Conservation (phyloP, 2,888 invertebrate species). For the Mimas tiliae region DNA sequence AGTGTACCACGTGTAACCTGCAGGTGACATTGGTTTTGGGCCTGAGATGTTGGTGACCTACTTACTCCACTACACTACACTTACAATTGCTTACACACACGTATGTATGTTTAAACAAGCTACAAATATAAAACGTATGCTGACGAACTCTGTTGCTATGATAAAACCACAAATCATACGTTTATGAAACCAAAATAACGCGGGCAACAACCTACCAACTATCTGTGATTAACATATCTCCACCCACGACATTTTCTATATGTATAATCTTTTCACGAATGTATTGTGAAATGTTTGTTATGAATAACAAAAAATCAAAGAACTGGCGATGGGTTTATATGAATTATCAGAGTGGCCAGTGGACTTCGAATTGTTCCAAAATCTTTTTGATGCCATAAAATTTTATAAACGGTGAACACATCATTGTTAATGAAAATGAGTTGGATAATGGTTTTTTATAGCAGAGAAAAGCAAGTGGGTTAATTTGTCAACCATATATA, state of each 20-base stretch:
- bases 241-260: conserved; percentile 19
- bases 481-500: too few relatives aligned
- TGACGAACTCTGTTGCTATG: conserved; percentile 31
- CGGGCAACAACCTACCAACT: conserved; percentile 18
- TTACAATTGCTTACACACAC: too few relatives aligned
- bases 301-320: background rate
- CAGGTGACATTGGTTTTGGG: too few relatives aligned
- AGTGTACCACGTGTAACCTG: too few relatives aligned
- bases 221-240: conserved; percentile 24
- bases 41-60: too few relatives aligned
- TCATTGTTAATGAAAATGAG: too few relatives aligned
- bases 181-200: conserved; percentile 14
- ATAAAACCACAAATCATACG: conserved; percentile 26
- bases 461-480: too few relatives aligned
- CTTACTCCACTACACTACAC: too few relatives aligned
- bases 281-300: conserved; percentile 13
- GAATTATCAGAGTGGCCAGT: background rate
- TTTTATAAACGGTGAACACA: too few relatives aligned
- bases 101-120: background rate
- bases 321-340: background rate
- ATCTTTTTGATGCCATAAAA: too few relatives aligned
- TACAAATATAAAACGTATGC: conserved; percentile 37
- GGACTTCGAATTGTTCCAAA: too few relatives aligned
- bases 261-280: background rate
- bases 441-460: too few relatives aligned